Base-by-base conservation (phyloP, 1,140 invertebrate species). In the Leptopilina clavipes region DNA sequence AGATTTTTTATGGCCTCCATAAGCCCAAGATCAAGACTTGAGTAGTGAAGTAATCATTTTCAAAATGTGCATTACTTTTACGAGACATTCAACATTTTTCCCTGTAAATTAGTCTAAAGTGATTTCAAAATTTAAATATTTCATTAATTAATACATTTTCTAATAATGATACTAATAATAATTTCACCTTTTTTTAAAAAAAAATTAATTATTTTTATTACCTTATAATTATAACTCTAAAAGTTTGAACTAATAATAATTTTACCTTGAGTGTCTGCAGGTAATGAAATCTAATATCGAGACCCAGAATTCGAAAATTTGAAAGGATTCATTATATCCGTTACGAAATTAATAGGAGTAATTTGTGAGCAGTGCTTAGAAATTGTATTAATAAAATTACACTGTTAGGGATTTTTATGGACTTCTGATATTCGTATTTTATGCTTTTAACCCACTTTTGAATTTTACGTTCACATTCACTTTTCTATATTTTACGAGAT, bases 1-100 rank as follows among this genome's bases (percentile, higher is more conserved):
- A 31, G 59, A 65, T 65, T 65, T 65, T 65, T 65, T 65, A 65
- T 65, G 12, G 22, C 25, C 11, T n/a, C 59, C 59, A 65, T 65
- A 65, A 65, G 6, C 59, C 12, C 22, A 65, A 65, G 59, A 65
- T 65, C 59, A 65, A 65, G 59, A 22, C 19, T 31, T 65, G 19
- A 65, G 14, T 31, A 6, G 0, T 9, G 9, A 40, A 31, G 25
- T 31, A 31, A 65, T 65, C 59, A n/a, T 31, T 37, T 65, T 65
- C 11, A 31, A 65, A 65, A 65, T 65, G n/a, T n/a, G 6, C 1
- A n/a, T 10, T 65, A 22, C 25, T n/a, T 65, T 65, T 14, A 37
- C 25, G 11, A 31, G 22, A 59, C 6, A 18, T 17, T 18, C n/a
- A n/a, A 6, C 56, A 14, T 14, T 6, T 65, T 31, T 65, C 25